Base-by-base conservation (phyloP, 1,140 invertebrate genomes). In the Zophobas morio region DNA sequence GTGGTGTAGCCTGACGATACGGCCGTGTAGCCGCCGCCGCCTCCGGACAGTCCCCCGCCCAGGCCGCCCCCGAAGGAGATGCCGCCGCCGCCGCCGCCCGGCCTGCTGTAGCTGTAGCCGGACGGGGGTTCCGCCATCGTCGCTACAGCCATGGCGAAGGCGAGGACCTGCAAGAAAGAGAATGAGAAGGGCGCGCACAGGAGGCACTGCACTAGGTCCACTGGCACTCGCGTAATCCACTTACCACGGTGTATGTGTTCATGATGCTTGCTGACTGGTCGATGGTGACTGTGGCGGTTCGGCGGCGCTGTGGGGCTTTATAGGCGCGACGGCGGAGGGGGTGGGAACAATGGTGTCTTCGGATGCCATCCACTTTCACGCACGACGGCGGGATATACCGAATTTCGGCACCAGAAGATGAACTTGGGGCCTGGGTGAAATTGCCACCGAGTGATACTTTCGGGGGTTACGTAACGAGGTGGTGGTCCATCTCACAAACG, bases 1-100 rank as follows among this genome's bases (percentile, higher is more conserved):
- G 91, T 92, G 80, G 93, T 92, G 84, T 91, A 90, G 70, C 94
- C 94, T 56, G 90, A 88, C 32, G 93, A 91, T 0, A 94, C 94
- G 51, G 91, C 89, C 76, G 89, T 89, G 88, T 94, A 95, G 70
- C 93, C 91, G 51, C 93, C 93, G 8, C 93, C 92, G 47, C 90
- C 89, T 1, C 88, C 88, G 77, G 82, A 82, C 82, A 88, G 86
- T 40, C 89, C 87, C 78, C 86, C 86, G 75, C 89, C 87, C 78
- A 86, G 86, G 75, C 87, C 86, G 74, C 85, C 84, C 71, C 78
- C 81, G 78, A 81, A 63, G 36, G 82, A 81, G 53, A 84, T 85
- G 40, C 89, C 88, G 47, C 89, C 88, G 72, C 87, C 86, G 74
- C 85, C 84, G 34, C 89, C 88, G 78, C 86, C 85, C 77, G 89